Evolutionary conservation across 2,888 invertebrate species (phyloP), one percentile per base, ranked within the genome.

Genomic region (Cheilosia vulpina): DNA sequence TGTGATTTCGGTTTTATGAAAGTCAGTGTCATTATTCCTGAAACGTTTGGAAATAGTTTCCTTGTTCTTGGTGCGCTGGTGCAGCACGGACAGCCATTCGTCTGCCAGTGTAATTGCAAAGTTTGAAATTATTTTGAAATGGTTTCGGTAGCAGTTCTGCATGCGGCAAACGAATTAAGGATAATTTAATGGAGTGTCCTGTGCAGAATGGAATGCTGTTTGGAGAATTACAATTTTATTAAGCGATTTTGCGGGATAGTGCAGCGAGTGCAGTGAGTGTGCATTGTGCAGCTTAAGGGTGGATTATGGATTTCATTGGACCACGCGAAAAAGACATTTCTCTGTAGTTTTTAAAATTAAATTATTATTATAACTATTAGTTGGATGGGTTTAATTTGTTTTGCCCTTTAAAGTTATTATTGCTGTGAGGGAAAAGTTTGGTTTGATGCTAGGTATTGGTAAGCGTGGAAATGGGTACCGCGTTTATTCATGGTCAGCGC

Each of bases 91-190:
- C 58, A 50, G 65, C 9, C 71, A 71, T 80, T 80, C 65, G 47
- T 69, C 80, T 75, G 38, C 38, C 65, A 45, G 43, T 15, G 60
- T 75, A 79, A 79, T 84, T 84, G 80, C 31, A 60, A 80, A 75
- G 65, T 80, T 84, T 58, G 38, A 76, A 80, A 71, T 52, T 69
- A 62, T 69, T 76, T 76, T 52, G 50, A 45, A 73, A 55, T 80
- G 65, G 60, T 58, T 75, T 69, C 19, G 60, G 60, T 57, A 71
- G 63, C 27, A 71, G 60, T 55, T 68, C 65, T 80, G 80, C 75
- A 84, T 84, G 84, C 84, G 80, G 80, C 84, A 80, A 84, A 80
- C 71, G 80, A 75, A 80, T 84, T 84, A 84, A 80, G 80, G 73
- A 84, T 71, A 80, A 84, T 80, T 84, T 80, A 84, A 82, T 77